Conservation (phyloP, 2,888 invertebrate genomes). For the Leptodirus hochenwartii region DNA sequence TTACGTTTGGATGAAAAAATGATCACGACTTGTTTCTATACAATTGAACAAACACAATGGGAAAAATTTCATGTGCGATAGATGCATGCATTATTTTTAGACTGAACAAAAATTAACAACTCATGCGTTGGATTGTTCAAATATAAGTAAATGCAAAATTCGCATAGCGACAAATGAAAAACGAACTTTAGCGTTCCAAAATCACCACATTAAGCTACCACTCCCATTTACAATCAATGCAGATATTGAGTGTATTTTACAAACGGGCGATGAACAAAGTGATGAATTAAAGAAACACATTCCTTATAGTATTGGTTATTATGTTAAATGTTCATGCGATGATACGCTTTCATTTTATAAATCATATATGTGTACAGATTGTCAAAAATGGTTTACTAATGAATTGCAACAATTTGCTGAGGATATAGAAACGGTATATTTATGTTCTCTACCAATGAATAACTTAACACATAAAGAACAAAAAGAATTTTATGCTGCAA, state of each 20-base stretch:
- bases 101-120: not conserved
- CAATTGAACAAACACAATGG: not conserved
- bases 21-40: not conserved
- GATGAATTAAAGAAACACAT: no score
- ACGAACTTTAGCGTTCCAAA: no score
- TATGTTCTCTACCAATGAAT: not conserved
- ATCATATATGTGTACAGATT: not conserved
- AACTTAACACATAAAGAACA: not conserved
- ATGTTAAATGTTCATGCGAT: not conserved
- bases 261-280: no score
- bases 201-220: no score
- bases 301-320: not conserved
- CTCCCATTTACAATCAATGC: no score
- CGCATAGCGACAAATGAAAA: no score
- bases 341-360: not conserved
- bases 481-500: not conserved
- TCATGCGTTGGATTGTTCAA: not conserved
- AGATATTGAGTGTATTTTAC: no score
- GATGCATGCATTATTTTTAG: constrained; percentile 1
- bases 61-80: constrained; percentile 2
- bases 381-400: not conserved
- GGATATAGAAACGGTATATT: not conserved
- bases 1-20: constrained; percentile 1
- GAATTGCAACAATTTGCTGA: not conserved
- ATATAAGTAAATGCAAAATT: no score